A percentile compares a stretch with the other conserved stretches of the same genome.
phyloP scores from a whole-genome alignment of 2,113 vertebrate genomes.

The Ammodytes dubius region DNA sequence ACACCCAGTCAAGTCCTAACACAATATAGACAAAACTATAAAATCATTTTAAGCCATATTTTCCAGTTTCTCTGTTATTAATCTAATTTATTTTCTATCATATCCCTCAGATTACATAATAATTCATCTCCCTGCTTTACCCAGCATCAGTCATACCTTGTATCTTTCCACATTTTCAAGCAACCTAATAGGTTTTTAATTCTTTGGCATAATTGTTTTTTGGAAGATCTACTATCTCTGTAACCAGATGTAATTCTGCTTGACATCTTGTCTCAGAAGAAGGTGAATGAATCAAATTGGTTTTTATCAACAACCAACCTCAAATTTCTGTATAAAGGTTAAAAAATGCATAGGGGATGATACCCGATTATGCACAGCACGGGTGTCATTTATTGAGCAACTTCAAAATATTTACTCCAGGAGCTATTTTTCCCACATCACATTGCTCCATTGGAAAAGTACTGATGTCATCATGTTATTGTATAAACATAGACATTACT shows the following conservation, averaged over 20 bases:
- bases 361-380: neutral
- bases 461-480: neutral
- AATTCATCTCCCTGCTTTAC: neutral
- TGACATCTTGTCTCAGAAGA: neutral
- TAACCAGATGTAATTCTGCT: neutral
- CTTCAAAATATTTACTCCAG: neutral
- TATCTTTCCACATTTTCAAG: neutral
- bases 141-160: neutral
- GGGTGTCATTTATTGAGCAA: neutral
- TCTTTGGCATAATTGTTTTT: neutral
- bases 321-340: neutral
- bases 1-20: constrained; percentile 52
- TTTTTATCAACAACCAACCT: neutral
- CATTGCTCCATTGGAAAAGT: neutral
- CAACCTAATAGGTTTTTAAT: constrained; percentile 20
- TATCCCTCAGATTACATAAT: neutral
- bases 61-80: neutral
- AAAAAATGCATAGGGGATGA: neutral
- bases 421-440: neutral
- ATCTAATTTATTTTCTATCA: neutral
- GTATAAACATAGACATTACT: neutral
- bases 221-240: neutral
- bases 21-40: constrained; percentile 10
- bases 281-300: neutral
- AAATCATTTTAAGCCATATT: neutral